phyloP scores from a whole-genome alignment of 30 jellyfish, hydroid and myxozoan species.

The Hydra vulgaris region DNA sequence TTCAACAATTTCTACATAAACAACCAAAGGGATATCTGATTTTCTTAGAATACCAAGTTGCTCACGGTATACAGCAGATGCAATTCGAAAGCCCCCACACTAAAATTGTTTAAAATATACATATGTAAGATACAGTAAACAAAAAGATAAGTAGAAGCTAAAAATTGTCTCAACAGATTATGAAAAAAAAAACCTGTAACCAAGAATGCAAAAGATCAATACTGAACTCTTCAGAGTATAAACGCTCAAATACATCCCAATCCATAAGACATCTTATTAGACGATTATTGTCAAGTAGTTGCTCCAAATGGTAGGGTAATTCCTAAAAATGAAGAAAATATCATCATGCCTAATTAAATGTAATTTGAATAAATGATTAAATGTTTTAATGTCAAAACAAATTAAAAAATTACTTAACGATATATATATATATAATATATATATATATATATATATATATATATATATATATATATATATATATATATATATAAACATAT shows the following conservation, averaged over 20 bases:
- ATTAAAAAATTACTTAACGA: not conserved
- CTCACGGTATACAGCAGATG: constrained; percentile 69
- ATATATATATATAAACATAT: too few species aligned
- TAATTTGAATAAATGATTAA: too few species aligned
- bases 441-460: too few species aligned
- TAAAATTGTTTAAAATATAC: constrained; percentile 1
- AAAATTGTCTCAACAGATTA: too few species aligned
- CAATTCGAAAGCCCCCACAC: constrained; percentile 74
- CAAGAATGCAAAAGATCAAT: constrained; percentile 63
- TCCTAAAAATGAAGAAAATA: constrained; percentile 35
- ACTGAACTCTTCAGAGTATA: constrained; percentile 62
- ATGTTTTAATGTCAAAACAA: too few species aligned
- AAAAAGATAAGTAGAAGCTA: too few species aligned
- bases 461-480: too few species aligned
- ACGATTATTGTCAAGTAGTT: constrained; percentile 59
- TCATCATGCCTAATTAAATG: not conserved
- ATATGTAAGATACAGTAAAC: too few species aligned
- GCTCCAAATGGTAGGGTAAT: constrained; percentile 83
- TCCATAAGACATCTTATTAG: constrained; percentile 63
- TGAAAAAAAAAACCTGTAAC: constrained; percentile 33
- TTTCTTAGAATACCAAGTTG: constrained; percentile 23
- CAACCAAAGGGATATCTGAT: constrained; percentile 40
- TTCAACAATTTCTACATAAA: constrained; percentile 56
- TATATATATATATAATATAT: too few species aligned
- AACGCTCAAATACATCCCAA: constrained; percentile 73